Evolutionary conservation across 1,140 invertebrate species (phyloP), one percentile per base, ranked within the genome.

Genomic region (Araneus ventricosus): DNA sequence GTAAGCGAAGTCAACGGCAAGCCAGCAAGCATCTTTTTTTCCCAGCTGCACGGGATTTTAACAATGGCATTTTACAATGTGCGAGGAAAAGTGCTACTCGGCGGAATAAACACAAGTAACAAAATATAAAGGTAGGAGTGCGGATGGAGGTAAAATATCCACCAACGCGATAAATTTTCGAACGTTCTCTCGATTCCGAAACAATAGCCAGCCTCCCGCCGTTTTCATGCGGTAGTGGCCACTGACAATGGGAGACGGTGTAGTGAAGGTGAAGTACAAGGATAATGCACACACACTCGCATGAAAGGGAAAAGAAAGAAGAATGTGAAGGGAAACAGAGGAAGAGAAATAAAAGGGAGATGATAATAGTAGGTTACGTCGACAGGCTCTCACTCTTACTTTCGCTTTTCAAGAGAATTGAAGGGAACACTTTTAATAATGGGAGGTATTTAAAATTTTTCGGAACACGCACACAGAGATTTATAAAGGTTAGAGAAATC

Each of bases 201-300:
- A 52, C 82, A 52, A 45, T 52, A 34, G 41, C 82, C 20, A 45
- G n/a, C 22, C 20, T 24, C 61, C n/a, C 20, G 45, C 82, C 82
- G n/a, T 57, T 84, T 84, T 84, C 82, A 84, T 84, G 70, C 41
- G 41, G 88, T 34, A 27, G 67, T 90, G 88, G 70, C n/a, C 67
- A 90, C 30, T 41, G 88, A 90, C 88, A 90, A 90, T 90, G 45
- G 70, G 10, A 45, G 37, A 67, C 57, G 37, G 34, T 41, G 34
- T 5, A 34, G 88, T 79, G 88, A 88, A 88, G 86, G 86, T 88
- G 86, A 88, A 88, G 86, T 88, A 67, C 88, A 90, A 79, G 88
- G 88, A 41, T 88, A 67, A 63, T 41, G 61, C 61, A 67, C 86
- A 88, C 57, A 59, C 34, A 39, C 59, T 52, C 45, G 45, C 10